Evolutionary conservation across 2,888 invertebrate species (phyloP).

Genomic region (Cartodere bifasciata): DNA sequence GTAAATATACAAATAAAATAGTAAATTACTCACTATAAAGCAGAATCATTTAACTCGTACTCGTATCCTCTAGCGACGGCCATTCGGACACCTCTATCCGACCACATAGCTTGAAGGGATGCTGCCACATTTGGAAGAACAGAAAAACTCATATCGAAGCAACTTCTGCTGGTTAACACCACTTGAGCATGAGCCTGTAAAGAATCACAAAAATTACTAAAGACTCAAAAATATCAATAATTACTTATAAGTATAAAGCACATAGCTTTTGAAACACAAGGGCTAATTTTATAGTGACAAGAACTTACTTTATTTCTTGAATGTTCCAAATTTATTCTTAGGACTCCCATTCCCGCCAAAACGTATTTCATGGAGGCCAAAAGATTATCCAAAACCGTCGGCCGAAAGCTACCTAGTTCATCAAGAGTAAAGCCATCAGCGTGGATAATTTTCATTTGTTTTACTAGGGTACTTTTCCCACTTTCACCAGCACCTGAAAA

Average conservation of each 20-base stretch:
- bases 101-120: slow-evolving; percentile 46
- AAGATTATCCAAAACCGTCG: slow-evolving; percentile 51
- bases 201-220: slow-evolving; percentile 5
- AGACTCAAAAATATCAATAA: slow-evolving; percentile 3
- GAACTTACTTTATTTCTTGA: slow-evolving; percentile 40
- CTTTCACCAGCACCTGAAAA: slow-evolving; percentile 53
- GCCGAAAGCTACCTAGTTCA: slow-evolving; percentile 48
- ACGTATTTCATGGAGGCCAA: slow-evolving; percentile 56
- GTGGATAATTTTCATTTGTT: slow-evolving; percentile 59
- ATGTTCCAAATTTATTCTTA: slow-evolving; percentile 48
- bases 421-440: slow-evolving; percentile 49
- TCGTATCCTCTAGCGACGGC: slow-evolving; percentile 54
- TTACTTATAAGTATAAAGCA: background rate
- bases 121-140: slow-evolving; percentile 40
- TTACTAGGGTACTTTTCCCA: slow-evolving; percentile 54
- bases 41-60: slow-evolving; percentile 54
- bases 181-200: slow-evolving; percentile 39
- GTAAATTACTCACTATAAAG: slow-evolving; percentile 42
- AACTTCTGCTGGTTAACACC: slow-evolving; percentile 38
- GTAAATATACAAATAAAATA: too few species aligned
- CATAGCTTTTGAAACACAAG: background rate
- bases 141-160: slow-evolving; percentile 42
- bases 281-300: background rate
- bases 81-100: slow-evolving; percentile 47
- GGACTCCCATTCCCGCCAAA: slow-evolving; percentile 49